Evolutionary conservation across 2,888 invertebrate genomes (phyloP).

Genomic region (Boloria selene): DNA sequence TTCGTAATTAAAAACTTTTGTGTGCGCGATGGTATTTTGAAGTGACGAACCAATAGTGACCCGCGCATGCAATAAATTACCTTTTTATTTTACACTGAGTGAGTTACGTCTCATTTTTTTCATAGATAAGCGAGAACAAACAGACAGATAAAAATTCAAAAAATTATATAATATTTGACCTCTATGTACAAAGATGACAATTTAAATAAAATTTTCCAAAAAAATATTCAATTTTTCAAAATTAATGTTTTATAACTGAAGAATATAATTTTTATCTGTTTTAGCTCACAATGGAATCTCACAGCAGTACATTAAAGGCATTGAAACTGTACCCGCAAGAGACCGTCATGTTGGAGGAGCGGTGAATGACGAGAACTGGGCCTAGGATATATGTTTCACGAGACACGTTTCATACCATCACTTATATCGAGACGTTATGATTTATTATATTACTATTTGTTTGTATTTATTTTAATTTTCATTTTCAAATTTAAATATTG

Average conservation of each 20-base stretch:
- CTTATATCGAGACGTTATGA: neutral
- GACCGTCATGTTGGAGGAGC: constrained; percentile 96
- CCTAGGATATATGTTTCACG: constrained; percentile 32
- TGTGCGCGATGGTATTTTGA: no score
- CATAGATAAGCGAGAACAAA: no score
- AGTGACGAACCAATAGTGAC: no score
- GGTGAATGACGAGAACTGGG: constrained; percentile 81
- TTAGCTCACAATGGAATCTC: constrained; percentile 91
- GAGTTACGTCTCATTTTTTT: no score
- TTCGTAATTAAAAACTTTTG: no score
- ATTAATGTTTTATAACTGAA: neutral
- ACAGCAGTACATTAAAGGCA: constrained; percentile 88
- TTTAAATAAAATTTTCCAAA: no score
- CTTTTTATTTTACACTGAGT: no score
- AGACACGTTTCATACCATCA: neutral
- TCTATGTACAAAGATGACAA: no score
- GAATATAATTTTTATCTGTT: constrained; percentile 39
- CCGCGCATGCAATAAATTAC: no score
- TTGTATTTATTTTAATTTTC: constrained; percentile 20
- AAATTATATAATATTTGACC: no score
- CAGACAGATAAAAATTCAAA: no score
- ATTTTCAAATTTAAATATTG: constrained; percentile 5
- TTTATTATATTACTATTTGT: constrained; percentile 16
- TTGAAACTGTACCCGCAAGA: constrained; percentile 96
- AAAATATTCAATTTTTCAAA: no score